Conservation (phyloP, 2,888 invertebrate genomes). For the Gymnosoma rotundatum region DNA sequence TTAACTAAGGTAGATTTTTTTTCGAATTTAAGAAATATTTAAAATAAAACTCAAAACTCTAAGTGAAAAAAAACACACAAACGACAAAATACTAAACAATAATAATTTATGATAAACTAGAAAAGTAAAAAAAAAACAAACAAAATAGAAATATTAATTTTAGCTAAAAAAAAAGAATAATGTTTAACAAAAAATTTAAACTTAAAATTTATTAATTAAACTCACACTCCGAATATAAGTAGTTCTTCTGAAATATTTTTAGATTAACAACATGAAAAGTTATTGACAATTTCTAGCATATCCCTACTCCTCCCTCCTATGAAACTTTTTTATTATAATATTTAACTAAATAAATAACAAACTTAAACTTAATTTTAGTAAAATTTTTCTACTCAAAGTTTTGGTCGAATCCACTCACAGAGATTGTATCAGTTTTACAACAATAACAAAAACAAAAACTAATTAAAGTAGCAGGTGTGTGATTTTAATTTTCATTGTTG, state of each 20-base stretch:
- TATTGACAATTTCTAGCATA: constrained; percentile 41
- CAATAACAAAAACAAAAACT: too few relatives aligned
- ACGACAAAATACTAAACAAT: constrained; percentile 48
- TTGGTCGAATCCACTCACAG: neutral
- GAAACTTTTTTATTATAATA: constrained; percentile 14
- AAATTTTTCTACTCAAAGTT: constrained; percentile 46
- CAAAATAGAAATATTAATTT: neutral
- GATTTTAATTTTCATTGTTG: too few relatives aligned
- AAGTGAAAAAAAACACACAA: constrained; percentile 5
- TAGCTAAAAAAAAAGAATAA: constrained; percentile 1
- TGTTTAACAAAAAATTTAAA: neutral
- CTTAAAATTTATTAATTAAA: constrained; percentile 26
- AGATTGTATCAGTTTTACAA: too few relatives aligned
- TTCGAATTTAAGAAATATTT: constrained; percentile 61
- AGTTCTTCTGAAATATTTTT: constrained; percentile 32
- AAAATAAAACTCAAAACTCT: neutral
- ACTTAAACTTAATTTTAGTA: constrained; percentile 38
- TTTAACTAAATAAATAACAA: neutral
- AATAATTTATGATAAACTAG: constrained; percentile 34
- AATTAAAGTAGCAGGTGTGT: too few relatives aligned
- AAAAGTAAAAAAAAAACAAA: constrained; percentile 22
- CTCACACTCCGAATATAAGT: neutral
- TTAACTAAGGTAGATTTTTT: constrained; percentile 61
- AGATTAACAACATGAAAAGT: neutral
- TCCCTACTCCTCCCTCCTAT: constrained; percentile 61